Evolutionary conservation across 2,797 vertebrate genomes (phyloP).

Genomic region (Trichosurus vulpecula): DNA sequence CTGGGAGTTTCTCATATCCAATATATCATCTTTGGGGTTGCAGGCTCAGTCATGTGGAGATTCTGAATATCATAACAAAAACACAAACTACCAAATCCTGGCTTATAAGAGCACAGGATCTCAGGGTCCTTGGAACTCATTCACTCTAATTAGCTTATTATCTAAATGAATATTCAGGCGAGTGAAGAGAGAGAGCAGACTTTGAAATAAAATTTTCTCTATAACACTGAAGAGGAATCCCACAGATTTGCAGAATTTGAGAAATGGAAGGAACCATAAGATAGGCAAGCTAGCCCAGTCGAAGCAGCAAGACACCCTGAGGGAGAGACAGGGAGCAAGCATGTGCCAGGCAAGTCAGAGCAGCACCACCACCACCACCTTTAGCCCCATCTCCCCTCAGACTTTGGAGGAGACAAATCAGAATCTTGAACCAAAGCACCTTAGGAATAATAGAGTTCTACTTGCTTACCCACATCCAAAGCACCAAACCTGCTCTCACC

Average conservation of each 20-base stretch:
- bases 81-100: background rate
- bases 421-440: background rate
- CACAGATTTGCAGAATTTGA: background rate
- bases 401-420: background rate
- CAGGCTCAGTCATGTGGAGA: background rate
- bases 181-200: background rate
- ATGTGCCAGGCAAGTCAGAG: background rate
- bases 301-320: background rate
- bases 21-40: background rate
- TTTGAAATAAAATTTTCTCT: background rate
- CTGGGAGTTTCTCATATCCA: background rate
- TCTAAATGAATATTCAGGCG: background rate
- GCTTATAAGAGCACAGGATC: background rate
- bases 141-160: background rate
- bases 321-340: background rate
- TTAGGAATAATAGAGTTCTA: background rate
- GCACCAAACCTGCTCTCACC: background rate
- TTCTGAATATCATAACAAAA: background rate
- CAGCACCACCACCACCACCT: background rate
- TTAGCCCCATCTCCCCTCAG: background rate
- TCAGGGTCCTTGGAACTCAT: background rate
- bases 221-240: background rate
- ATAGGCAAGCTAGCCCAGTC: background rate
- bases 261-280: background rate
- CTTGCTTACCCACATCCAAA: background rate